Evolutionary conservation across 1,140 invertebrate species (phyloP).

Genomic region (Ephestia elutella): DNA sequence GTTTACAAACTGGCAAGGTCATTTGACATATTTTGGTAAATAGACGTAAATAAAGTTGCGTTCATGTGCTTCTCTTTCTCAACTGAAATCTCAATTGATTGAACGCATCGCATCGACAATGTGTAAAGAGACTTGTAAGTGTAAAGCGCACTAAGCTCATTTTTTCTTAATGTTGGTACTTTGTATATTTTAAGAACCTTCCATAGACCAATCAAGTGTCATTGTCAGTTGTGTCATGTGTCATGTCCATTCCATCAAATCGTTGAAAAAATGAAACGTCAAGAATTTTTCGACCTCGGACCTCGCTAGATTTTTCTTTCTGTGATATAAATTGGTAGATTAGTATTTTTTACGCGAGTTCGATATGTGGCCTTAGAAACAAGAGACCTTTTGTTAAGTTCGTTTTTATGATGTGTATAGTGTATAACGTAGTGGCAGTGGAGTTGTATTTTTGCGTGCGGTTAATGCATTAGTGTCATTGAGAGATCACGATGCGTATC

Average conservation of each 20-base stretch:
- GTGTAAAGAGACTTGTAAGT: too few relatives aligned
- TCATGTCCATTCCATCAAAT: constrained; percentile 5
- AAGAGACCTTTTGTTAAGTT: constrained; percentile 30
- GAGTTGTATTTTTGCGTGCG: constrained; percentile 44
- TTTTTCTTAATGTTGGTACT: too few relatives aligned
- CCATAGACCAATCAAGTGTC: constrained; percentile 4
- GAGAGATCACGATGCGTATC: constrained; percentile 69
- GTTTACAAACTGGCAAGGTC: constrained; percentile 73
- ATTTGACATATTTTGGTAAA: constrained; percentile 70
- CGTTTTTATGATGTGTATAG: constrained; percentile 60
- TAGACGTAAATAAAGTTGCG: constrained; percentile 2
- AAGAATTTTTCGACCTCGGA: constrained; percentile 49
- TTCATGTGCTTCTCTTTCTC: neutral
- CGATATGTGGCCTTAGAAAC: constrained; percentile 53
- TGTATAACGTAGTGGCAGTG: constrained; percentile 42
- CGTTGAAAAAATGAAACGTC: constrained; percentile 37
- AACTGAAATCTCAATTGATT: neutral
- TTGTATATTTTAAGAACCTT: too few relatives aligned
- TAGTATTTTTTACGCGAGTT: constrained; percentile 42
- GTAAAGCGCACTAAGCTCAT: too few relatives aligned
- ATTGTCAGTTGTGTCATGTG: constrained; percentile 8
- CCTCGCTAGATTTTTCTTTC: constrained; percentile 46
- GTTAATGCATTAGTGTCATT: constrained; percentile 59
- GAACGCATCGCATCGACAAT: too few relatives aligned
- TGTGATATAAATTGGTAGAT: constrained; percentile 60